Evolutionary conservation across 2,888 invertebrate species (phyloP).

Genomic region (Pandemis heparana): DNA sequence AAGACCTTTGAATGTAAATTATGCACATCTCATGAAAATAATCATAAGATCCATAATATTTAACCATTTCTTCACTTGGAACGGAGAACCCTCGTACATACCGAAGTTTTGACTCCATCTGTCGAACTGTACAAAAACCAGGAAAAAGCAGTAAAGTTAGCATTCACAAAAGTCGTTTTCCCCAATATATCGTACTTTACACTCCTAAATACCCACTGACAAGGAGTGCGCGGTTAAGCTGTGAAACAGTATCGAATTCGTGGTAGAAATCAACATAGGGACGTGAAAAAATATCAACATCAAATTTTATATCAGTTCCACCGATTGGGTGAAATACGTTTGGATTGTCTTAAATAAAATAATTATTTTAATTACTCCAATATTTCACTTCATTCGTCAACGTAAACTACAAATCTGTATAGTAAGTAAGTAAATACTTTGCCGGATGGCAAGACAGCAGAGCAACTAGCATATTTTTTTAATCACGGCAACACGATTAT

Average conservation of each 20-base stretch:
- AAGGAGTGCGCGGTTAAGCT: conserved; percentile 5
- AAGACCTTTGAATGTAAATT: too few species aligned
- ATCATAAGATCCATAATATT: not conserved
- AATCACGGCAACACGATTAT: too few species aligned
- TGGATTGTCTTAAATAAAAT: too few species aligned
- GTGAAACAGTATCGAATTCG: conserved; percentile 7
- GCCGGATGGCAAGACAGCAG: too few species aligned
- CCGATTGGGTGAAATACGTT: not conserved
- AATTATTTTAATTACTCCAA: too few species aligned
- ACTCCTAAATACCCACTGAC: conserved; percentile 3
- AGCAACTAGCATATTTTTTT: too few species aligned
- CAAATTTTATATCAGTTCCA: not conserved
- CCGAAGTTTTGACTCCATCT: conserved; percentile 1
- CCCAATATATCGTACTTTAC: not conserved
- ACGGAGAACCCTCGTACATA: not conserved
- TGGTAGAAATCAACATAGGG: not conserved
- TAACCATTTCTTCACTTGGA: not conserved
- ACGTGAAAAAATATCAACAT: not conserved
- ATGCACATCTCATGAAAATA: not conserved
- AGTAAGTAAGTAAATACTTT: too few species aligned
- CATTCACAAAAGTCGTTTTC: conserved; percentile 3
- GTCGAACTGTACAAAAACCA: not conserved
- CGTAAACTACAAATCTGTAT: too few species aligned
- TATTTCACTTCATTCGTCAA: too few species aligned
- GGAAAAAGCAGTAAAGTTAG: not conserved